These are phyloP conservation scores for Monomorium pharaonis DNA, from an alignment of 1,140 invertebrate species.

Conservation along the genomic window DNA sequence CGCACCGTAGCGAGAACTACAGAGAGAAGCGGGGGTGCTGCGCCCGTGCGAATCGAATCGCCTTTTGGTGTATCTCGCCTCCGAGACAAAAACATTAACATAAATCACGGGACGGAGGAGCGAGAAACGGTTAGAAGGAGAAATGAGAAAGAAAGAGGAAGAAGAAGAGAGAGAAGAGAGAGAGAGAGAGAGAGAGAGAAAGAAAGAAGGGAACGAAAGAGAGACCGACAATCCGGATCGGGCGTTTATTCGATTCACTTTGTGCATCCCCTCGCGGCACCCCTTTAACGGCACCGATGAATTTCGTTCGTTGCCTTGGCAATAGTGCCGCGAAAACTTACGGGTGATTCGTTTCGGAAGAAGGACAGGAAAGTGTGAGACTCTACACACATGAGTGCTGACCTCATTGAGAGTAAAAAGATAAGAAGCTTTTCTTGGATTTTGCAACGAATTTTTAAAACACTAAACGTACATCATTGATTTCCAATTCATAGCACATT, in stretches of 20 bases:
- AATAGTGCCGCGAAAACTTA: conserved; percentile 76
- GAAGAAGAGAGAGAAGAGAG: too few species aligned
- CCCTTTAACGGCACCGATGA: conserved; percentile 69
- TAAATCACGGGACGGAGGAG: conserved; percentile 81
- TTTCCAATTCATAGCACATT: not conserved
- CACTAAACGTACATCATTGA: not conserved
- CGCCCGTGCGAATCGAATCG: conserved; percentile 78
- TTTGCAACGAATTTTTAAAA: not conserved
- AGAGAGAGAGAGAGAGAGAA: conserved; percentile 33
- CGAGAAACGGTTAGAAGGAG: not conserved
- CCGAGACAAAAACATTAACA: conserved; percentile 85
- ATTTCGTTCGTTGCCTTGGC: conserved; percentile 66
- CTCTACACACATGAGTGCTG: conserved; percentile 27
- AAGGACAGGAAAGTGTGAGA: conserved; percentile 7
- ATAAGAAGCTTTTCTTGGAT: not conserved
- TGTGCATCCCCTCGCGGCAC: conserved; percentile 60
- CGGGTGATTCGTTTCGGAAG: conserved; percentile 59
- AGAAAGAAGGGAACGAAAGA: conserved; percentile 70
- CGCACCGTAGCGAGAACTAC: conserved; percentile 73
- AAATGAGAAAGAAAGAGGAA: too few species aligned
- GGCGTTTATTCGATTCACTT: conserved; percentile 83
- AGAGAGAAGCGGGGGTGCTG: conserved; percentile 59
- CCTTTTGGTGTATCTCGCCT: conserved; percentile 84
- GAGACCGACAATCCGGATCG: conserved; percentile 69
- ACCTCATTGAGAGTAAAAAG: not conserved